These are phyloP conservation scores for Hypocryptadius cinnamomeus DNA, from an alignment of 2,113 vertebrate genomes.

Conservation along the genomic window DNA sequence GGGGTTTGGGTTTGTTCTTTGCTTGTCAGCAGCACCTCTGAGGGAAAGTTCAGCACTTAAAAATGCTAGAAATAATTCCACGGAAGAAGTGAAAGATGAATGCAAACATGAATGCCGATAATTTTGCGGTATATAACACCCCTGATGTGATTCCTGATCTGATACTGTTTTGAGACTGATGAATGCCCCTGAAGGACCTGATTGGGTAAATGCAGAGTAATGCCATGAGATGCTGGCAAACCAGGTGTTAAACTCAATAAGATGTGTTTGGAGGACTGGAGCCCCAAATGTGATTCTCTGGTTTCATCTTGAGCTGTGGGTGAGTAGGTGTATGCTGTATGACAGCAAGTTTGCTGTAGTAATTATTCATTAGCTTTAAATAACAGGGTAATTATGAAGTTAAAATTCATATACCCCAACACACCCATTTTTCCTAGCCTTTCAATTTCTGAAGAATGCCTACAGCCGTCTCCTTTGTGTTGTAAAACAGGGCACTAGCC, in stretches of 20 bases:
- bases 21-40: not conserved
- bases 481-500: conserved; percentile 32
- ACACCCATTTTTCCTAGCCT: conserved; percentile 51
- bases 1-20: not conserved
- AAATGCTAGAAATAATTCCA: not conserved
- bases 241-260: not conserved
- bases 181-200: not conserved
- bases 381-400: conserved; percentile 58
- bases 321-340: conserved; percentile 1
- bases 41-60: not conserved
- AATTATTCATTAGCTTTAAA: conserved; percentile 66
- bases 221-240: not conserved
- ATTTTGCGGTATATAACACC: not conserved
- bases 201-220: not conserved
- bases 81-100: not conserved
- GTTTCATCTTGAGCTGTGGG: not conserved
- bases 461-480: conserved; percentile 34
- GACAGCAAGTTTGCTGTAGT: conserved; percentile 33
- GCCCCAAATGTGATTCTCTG: not conserved
- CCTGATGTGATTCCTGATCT: not conserved
- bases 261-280: not conserved
- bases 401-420: conserved; percentile 53
- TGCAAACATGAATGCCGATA: not conserved
- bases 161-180: not conserved
- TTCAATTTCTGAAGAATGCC: conserved; percentile 50